Base-by-base conservation (phyloP, 2,888 invertebrate species). In the Xestia rhomboidea region DNA sequence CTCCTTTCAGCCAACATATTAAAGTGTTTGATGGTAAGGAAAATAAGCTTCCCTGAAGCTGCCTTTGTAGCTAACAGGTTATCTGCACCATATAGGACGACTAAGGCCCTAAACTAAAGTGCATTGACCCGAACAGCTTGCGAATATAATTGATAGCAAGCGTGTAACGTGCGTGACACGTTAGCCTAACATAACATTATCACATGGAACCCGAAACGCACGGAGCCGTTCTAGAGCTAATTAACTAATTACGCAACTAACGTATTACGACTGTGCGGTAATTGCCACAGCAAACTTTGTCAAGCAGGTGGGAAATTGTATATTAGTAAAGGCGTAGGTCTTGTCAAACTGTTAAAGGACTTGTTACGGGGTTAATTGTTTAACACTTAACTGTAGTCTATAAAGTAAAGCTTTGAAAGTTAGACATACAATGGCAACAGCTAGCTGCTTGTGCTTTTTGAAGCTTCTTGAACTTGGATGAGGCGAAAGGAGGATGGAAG, bases 161-260 rank as follows among this genome's bases (percentile, higher is more conserved):
- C 57, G 79, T 27, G 79, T 62, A 69, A 41, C 75, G 34, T 78
- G 69, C 69, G 73, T 82, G 75, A 54, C 78, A 71, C 27, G 68
- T 71, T n/a, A 68, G 62, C 49, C 57, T 66, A 79, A 68, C 75
- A 79, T 66, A 83, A 82, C 68, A 57, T 83, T 68, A 64, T 75
- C 41, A 75, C 62, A 75, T 27, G 46, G 46, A 78, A 49, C 54
- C 69, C 73, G 54, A 64, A 82, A 73, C 74, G 67, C 69, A 68
- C 38, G 57, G 74, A 51, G 27, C 60, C 57, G 64, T 83, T 83
- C 75, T 75, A 69, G 68, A 73, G 68, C 72, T 82, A 83, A 82
- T 83, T 83, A 75, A 79, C 79, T 82, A 83, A 82, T 79, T 66
- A 79, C 83, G 62, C 41, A 69, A 66, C 75, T 75, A 74, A 79